Evolutionary conservation across 92 coral and sea anemone genomes (phyloP).

Genomic region (Parazoanthus darwini): DNA sequence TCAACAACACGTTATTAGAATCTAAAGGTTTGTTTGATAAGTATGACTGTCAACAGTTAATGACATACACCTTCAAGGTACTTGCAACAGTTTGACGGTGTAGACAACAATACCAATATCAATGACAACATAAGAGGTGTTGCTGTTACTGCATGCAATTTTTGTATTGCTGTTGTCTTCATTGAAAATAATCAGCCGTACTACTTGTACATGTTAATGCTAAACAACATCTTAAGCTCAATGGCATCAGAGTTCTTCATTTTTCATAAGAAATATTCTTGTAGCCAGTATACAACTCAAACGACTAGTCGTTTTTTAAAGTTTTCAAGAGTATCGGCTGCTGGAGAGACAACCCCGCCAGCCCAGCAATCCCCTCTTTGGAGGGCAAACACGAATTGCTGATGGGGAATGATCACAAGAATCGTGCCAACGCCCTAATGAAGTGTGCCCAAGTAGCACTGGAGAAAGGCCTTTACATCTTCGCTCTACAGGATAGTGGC

Average conservation of each 20-base stretch:
- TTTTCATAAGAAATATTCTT: neutral
- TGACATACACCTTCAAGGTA: too few relatives aligned
- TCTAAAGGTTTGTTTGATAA: too few relatives aligned
- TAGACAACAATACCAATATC: too few relatives aligned
- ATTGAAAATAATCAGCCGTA: too few relatives aligned
- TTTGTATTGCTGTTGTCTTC: too few relatives aligned
- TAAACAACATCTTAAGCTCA: neutral
- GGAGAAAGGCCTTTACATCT: constrained; percentile 9
- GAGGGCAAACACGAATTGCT: constrained; percentile 31
- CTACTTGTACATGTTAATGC: too few relatives aligned
- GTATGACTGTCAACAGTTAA: too few relatives aligned
- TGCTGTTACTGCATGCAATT: too few relatives aligned
- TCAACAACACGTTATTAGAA: too few relatives aligned
- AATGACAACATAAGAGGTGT: too few relatives aligned
- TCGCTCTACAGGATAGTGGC: constrained; percentile 37
- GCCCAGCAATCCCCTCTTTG: constrained; percentile 30
- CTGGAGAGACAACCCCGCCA: constrained; percentile 32
- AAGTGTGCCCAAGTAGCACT: constrained; percentile 35
- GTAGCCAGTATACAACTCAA: neutral
- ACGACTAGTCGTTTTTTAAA: neutral
- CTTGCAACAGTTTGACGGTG: too few relatives aligned
- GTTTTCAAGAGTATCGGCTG: constrained; percentile 43
- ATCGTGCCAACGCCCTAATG: constrained; percentile 36
- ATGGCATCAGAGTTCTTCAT: neutral
- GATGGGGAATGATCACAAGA: constrained; percentile 30